Evolutionary conservation across 2,113 vertebrate species (phyloP), one percentile per base, ranked within the genome.

Genomic region (Ramphastos sulfuratus): DNA sequence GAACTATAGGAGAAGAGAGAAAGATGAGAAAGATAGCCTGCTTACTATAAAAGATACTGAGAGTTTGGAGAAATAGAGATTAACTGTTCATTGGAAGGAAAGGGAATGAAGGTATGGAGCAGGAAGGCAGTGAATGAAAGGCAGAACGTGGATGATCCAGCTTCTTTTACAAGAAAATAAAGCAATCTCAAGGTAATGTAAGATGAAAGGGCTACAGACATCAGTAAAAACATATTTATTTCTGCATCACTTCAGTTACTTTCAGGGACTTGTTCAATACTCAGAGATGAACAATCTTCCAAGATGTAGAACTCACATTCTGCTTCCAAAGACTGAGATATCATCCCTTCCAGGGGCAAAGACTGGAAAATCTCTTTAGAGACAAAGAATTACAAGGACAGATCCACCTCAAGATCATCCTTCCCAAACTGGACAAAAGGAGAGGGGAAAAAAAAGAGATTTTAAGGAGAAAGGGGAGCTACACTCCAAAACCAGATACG

Each of bases 1-100:
- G 10, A 87, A 33, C 2, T 44, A 6, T 5, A 69, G 17, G 8
- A 69, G 12, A 60, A 56, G 9, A 54, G 9, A 15, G 3, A 65
- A 7, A 20, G 4, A 66, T 64, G 12, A 10, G 10, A 9, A 50
- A 71, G 7, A 10, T 56, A 60, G 1, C 0, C 0, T 2, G 12
- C 4, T 67, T 77, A 23, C 21, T 64, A 18, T 6, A 23, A 72
- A 82, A 27, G 31, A 20, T 67, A 4, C 9, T 66, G 61, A 87
- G 8, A 46, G n/a, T 74, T 83, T 42, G 1, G 50, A 76, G 63
- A 54, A 79, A 85, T 3, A 11, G 12, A 42, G 23, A 17, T 8
- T 35, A 5, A 1, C 46, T 82, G 18, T 20, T 66, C 5, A 4
- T 25, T 89, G 56, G 25, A 82, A 92, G 19, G 42, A 52, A 52